Conservation (phyloP, 2,113 vertebrate species). For the Sturnus vulgaris region DNA sequence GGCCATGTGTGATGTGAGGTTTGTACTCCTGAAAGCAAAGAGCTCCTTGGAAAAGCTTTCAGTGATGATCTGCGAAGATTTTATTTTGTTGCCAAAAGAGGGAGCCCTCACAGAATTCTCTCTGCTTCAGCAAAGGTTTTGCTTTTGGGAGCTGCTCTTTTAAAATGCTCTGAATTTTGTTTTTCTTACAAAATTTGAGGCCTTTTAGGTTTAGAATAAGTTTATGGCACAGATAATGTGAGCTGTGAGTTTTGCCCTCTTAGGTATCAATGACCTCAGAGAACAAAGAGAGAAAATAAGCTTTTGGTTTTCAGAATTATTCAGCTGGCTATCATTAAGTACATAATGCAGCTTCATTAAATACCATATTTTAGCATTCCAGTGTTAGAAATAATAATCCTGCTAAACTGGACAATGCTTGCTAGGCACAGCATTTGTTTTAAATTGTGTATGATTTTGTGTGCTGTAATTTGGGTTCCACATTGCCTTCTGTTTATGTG, state of each 20-base stretch:
- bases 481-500: not conserved
- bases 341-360: not conserved
- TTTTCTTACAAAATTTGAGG: not conserved
- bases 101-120: slow-evolving; percentile 56
- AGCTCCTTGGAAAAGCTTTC: not conserved
- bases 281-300: not conserved
- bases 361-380: not conserved
- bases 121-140: not conserved
- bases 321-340: not conserved
- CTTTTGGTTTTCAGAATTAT: not conserved
- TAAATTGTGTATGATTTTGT: not conserved
- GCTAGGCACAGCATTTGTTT: not conserved
- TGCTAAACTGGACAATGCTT: not conserved
- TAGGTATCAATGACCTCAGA: not conserved
- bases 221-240: not conserved
- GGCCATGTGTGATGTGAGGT: not conserved
- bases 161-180: not conserved
- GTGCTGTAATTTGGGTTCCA: not conserved
- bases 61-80: not conserved
- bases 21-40: not conserved
- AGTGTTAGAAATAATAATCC: not conserved
- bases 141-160: not conserved
- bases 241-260: not conserved
- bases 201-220: not conserved
- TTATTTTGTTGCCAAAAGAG: slow-evolving; percentile 50